phyloP scores from a whole-genome alignment of 2,797 vertebrate species.

The Perodicticus potto region DNA sequence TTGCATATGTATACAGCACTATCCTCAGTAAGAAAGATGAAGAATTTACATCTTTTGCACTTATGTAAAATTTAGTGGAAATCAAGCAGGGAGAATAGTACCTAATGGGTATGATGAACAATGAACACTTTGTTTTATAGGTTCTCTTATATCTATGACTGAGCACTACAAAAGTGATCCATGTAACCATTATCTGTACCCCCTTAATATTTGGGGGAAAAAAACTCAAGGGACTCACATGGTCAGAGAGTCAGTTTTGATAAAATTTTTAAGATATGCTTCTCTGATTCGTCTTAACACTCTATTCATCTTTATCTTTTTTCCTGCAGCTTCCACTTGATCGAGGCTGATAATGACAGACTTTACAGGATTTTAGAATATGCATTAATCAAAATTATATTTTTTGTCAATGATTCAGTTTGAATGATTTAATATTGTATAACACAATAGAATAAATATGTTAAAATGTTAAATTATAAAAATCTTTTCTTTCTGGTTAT shows the following conservation, averaged over 20 bases:
- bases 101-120: no score
- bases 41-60: no score
- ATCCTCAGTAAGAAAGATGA: no score
- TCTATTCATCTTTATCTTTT: not conserved
- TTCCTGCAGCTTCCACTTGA: not conserved
- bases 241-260: not conserved
- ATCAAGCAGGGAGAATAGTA: no score
- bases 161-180: no score
- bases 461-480: not conserved
- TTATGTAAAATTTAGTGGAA: no score
- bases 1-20: no score
- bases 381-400: not conserved
- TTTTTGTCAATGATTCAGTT: not conserved
- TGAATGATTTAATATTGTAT: not conserved
- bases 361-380: not conserved
- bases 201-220: no score
- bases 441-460: not conserved
- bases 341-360: not conserved
- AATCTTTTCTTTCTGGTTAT: not conserved
- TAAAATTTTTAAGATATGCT: not conserved
- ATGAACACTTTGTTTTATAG: no score
- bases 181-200: no score
- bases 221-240: not conserved
- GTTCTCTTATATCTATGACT: no score
- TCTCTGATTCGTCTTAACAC: no score